A percentile compares a stretch with the other conserved stretches of the same genome.
phyloP scores from a whole-genome alignment of 2,797 vertebrate genomes.

The Hippoglossus hippoglossus region DNA sequence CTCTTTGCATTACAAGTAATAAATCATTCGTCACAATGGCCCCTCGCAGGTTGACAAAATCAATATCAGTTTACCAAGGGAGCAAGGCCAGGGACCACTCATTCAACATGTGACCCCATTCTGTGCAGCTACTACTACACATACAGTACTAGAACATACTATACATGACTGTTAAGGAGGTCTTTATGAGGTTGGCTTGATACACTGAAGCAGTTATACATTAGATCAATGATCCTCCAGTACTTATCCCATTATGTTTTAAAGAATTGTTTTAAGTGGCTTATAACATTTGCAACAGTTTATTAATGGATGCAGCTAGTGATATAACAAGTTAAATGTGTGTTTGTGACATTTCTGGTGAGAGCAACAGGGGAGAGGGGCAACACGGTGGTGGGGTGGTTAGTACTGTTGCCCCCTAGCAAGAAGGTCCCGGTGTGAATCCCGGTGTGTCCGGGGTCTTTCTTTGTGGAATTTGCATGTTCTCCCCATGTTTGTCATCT shows the following conservation, averaged over 20 bases:
- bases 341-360: too few species aligned
- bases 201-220: background rate
- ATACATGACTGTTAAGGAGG: background rate
- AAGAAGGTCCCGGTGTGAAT: too few species aligned
- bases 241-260: background rate
- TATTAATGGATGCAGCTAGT: too few species aligned
- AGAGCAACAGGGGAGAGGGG: too few species aligned
- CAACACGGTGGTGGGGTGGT: too few species aligned
- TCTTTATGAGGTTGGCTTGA: background rate
- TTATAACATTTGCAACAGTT: too few species aligned
- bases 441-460: too few species aligned
- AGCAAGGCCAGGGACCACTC: slow-evolving; percentile 45
- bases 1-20: slow-evolving; percentile 72
- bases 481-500: too few species aligned
- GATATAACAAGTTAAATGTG: too few species aligned
- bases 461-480: too few species aligned
- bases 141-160: background rate
- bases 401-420: too few species aligned
- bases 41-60: slow-evolving; percentile 67
- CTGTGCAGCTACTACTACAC: slow-evolving; percentile 4
- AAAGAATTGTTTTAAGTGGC: too few species aligned
- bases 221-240: background rate
- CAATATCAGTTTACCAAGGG: slow-evolving; percentile 72
- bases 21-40: slow-evolving; percentile 68
- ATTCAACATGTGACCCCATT: slow-evolving; percentile 33